Evolutionary conservation across 2,113 vertebrate genomes (phyloP).

Genomic region (Peucedramus taeniatus): DNA sequence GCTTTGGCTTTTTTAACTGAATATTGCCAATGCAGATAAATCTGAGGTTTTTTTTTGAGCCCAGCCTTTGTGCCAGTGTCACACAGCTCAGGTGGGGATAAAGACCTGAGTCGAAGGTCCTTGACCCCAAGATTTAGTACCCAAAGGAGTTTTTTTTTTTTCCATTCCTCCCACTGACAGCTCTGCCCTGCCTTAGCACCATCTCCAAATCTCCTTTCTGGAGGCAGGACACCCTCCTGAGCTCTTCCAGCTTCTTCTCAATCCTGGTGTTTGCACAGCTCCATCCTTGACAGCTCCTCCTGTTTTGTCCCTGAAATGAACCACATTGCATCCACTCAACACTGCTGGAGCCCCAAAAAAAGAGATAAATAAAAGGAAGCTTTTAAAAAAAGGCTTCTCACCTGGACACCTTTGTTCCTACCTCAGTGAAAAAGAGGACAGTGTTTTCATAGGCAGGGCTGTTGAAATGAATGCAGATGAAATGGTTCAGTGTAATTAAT

Average conservation of each 20-base stretch:
- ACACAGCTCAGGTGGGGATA: background rate
- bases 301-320: background rate
- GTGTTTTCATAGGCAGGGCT: background rate
- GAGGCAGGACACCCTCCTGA: background rate
- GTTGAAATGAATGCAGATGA: background rate
- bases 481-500: constrained; percentile 10
- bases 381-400: background rate
- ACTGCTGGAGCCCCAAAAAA: background rate
- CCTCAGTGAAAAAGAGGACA: background rate
- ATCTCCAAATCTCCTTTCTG: background rate
- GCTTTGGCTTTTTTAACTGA: background rate
- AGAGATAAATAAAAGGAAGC: background rate
- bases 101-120: background rate
- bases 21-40: background rate
- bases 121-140: background rate
- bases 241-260: background rate
- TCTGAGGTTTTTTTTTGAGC: background rate
- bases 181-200: background rate
- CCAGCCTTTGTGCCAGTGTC: background rate
- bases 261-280: background rate
- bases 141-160: background rate
- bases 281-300: background rate
- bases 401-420: background rate
- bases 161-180: background rate
- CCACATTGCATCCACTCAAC: background rate